Evolutionary conservation across 2,888 invertebrate genomes (phyloP), one percentile per base, ranked within the genome.

Genomic region (Ecliptopera silaceata): DNA sequence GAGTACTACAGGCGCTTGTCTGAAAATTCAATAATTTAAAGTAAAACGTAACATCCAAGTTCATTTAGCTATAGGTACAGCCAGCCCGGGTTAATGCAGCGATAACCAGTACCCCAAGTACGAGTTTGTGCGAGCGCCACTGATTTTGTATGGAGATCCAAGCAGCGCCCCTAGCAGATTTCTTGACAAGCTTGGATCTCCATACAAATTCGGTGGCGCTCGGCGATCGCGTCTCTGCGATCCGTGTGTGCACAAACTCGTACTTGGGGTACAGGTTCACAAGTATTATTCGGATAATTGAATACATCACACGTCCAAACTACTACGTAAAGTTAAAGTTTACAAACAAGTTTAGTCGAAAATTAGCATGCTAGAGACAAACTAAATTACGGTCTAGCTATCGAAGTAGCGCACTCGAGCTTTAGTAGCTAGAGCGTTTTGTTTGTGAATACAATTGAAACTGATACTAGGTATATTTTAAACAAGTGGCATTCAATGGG

Each of bases 251-350:
- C n/a, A n/a, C n/a, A n/a, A n/a, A n/a, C n/a, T n/a, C n/a, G n/a
- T n/a, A n/a, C n/a, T n/a, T n/a, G n/a, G n/a, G n/a, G n/a, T n/a
- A n/a, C n/a, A n/a, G 31, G 34, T 56, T 56, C 15, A 17, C 39
- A 54, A 42, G 26, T 39, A 45, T 49, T 44, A 38, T 31, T 49
- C 17, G 12, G 10, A 45, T 36, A 48, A 31, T 44, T 45, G 38
- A 49, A 39, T 45, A 56, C 20, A 44, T 44, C 39, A 38, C 32
- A 20, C 44, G 31, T 26, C 38, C 38, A 49, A 45, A 44, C 49
- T 45, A 44, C 49, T 45, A 34, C 44, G 15, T 26, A 36, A 42
- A 47, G 29, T 48, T 55, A 8, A 12, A 45, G 46, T 22, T 34
- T 26, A 22, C 13, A 13, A 44, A 43, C 38, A 12, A 43, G 12